Conservation (phyloP, 2,113 vertebrate species). For the Clarias macrocephalus region DNA sequence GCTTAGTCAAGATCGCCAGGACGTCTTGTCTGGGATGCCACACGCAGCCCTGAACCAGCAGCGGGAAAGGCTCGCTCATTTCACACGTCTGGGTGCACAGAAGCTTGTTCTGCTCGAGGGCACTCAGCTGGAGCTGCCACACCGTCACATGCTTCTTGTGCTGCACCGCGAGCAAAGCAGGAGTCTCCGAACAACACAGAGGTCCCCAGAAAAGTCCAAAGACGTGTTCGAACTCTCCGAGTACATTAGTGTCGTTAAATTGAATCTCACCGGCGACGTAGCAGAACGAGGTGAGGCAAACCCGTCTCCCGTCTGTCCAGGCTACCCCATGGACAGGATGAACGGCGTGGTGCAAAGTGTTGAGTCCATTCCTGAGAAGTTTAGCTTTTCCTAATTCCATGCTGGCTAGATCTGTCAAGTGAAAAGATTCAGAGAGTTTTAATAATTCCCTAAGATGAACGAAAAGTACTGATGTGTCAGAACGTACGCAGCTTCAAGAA, state of each 20-base stretch:
- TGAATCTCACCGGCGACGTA: slow-evolving; percentile 74
- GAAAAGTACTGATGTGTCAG: neutral
- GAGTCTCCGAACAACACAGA: slow-evolving; percentile 63
- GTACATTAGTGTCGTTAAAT: slow-evolving; percentile 86
- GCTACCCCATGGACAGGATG: slow-evolving; percentile 90
- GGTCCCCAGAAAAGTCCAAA: slow-evolving; percentile 88
- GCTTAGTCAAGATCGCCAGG: slow-evolving; percentile 84
- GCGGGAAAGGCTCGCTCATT: slow-evolving; percentile 80
- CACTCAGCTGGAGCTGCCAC: slow-evolving; percentile 84
- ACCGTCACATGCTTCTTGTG: slow-evolving; percentile 86
- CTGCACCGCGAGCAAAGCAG: slow-evolving; percentile 86
- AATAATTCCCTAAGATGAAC: neutral
- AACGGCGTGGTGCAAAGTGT: slow-evolving; percentile 86
- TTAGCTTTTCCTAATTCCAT: slow-evolving; percentile 95
- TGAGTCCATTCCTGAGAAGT: slow-evolving; percentile 86
- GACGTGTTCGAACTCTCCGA: slow-evolving; percentile 90
- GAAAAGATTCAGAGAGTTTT: neutral
- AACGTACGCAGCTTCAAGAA: neutral
- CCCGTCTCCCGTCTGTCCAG: slow-evolving; percentile 93
- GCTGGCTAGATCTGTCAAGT: slow-evolving; percentile 42
- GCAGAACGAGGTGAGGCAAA: slow-evolving; percentile 81
- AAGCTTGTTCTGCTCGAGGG: slow-evolving; percentile 79
- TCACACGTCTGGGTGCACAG: slow-evolving; percentile 87
- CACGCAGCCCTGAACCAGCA: slow-evolving; percentile 90
- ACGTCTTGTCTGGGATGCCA: slow-evolving; percentile 90